Evolutionary conservation across 2,797 vertebrate genomes (phyloP).

Genomic region (Tolypeutes matacus): DNA sequence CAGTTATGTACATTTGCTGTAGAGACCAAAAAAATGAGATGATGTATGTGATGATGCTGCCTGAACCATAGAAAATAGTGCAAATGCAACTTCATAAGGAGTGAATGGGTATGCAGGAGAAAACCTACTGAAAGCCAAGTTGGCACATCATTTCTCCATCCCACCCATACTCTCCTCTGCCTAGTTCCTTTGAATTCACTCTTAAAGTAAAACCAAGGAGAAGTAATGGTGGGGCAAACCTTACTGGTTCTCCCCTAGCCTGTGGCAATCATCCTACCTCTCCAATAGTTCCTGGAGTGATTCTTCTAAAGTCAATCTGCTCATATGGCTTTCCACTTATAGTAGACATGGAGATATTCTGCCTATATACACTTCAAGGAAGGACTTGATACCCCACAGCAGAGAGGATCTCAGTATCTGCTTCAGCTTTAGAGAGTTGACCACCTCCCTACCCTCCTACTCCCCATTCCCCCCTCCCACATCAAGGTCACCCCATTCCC

Average conservation of each 20-base stretch:
- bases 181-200: neutral
- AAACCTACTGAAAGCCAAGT: neutral
- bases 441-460: too few species aligned
- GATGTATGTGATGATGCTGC: neutral
- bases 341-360: neutral
- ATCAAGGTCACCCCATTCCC: neutral
- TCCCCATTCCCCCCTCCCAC: too few species aligned
- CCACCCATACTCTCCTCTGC: neutral
- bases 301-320: neutral
- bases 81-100: neutral
- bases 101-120: neutral
- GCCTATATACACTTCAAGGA: neutral
- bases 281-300: neutral
- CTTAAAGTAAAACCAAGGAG: neutral
- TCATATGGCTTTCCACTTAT: neutral
- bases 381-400: neutral
- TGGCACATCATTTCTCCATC: neutral
- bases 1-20: neutral
- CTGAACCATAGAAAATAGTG: neutral
- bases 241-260: neutral
- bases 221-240: neutral
- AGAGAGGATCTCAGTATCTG: neutral
- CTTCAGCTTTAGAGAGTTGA: neutral
- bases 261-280: neutral
- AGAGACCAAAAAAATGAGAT: neutral